A percentile compares a stretch with the other conserved stretches of the same genome.
Conservation (phyloP, 2,797 vertebrate genomes). For the Rachycentron canadum region DNA sequence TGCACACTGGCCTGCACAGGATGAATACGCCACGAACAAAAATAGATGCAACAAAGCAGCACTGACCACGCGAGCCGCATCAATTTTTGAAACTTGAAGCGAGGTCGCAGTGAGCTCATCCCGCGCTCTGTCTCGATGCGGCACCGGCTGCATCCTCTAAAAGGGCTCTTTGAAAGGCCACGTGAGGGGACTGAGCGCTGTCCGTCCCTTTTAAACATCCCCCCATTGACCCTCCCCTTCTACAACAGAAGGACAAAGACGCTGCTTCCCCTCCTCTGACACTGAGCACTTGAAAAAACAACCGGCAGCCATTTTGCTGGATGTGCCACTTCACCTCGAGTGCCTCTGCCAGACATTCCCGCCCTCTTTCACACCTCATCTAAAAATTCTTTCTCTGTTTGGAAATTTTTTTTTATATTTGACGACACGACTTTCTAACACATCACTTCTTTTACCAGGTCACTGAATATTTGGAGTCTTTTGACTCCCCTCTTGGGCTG, state of each 20-base stretch:
- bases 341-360: neutral
- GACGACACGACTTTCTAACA: neutral
- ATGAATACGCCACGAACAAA: constrained; percentile 44
- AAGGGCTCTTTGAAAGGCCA: constrained; percentile 71
- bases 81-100: constrained; percentile 68
- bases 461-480: too few species aligned
- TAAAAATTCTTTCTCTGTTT: neutral
- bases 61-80: constrained; percentile 32
- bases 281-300: constrained; percentile 52
- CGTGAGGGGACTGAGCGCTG: constrained; percentile 29
- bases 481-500: neutral
- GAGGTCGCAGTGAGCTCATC: constrained; percentile 73
- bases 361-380: neutral
- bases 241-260: constrained; percentile 55
- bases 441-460: neutral
- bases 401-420: neutral
- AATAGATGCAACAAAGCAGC: constrained; percentile 59
- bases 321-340: constrained; percentile 38
- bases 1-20: neutral
- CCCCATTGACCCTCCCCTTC: neutral
- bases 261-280: constrained; percentile 40
- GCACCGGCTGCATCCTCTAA: constrained; percentile 67
- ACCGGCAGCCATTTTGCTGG: constrained; percentile 57
- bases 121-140: constrained; percentile 51
- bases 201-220: constrained; percentile 28